Conservation (phyloP, 2,113 vertebrate genomes). For the Scatophagus argus region DNA sequence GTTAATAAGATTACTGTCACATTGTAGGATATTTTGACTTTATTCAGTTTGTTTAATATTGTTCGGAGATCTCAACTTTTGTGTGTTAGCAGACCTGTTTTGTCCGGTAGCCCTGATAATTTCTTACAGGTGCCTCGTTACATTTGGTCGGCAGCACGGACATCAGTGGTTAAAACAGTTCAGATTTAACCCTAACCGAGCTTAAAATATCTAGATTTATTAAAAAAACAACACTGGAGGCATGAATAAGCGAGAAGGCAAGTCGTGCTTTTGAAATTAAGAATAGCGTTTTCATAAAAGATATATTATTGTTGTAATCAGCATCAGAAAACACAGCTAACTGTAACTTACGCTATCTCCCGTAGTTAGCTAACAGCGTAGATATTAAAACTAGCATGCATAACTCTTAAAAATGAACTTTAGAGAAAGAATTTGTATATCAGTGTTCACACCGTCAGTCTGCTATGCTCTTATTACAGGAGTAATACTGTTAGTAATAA, state of each 20-base stretch:
- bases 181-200: background rate
- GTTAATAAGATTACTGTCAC: background rate
- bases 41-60: background rate
- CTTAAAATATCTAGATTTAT: background rate
- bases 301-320: background rate
- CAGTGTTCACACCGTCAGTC: too few relatives aligned
- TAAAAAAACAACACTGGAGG: background rate
- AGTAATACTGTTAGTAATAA: too few relatives aligned
- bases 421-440: rapidly evolving
- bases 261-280: background rate
- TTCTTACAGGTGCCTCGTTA: background rate
- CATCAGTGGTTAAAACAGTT: background rate
- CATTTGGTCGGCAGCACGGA: background rate
- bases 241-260: slow-evolving; percentile 82
- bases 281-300: background rate
- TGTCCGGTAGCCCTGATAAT: background rate
- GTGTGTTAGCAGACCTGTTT: background rate
- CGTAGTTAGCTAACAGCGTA: background rate
- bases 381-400: background rate
- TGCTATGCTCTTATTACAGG: background rate
- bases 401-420: background rate
- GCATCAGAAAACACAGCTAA: background rate
- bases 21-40: background rate
- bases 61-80: background rate
- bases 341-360: background rate